Evolutionary conservation across 2,797 vertebrate species (phyloP), one percentile per base, ranked within the genome.

Genomic region (Leptatherina wallacei): DNA sequence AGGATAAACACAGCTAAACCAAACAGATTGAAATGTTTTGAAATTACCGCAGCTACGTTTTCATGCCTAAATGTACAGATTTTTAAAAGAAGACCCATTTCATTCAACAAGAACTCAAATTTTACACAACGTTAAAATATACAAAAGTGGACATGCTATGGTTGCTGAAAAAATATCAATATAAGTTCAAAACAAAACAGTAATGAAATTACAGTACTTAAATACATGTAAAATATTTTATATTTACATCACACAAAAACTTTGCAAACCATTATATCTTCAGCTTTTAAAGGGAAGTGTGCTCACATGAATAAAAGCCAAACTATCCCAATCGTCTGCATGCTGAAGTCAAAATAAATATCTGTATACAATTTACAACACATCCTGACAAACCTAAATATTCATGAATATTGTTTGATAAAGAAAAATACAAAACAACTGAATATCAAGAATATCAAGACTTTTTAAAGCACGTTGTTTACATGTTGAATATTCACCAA

Each of bases 281-380:
- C 87, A 69, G 89, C 84, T 85, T 90, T 87, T 88, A 88, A 91
- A 88, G 69, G 83, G 82, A 92, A 93, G 91, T 94, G 88, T 93
- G 92, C 83, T 94, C 69, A 73, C 87, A 89, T 83, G 64, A 89
- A 91, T 81, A 82, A 92, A 90, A 93, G 80, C 89, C 84, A 77
- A 87, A 82, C 86, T 75, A 83, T 90, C 85, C 83, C 84, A 87
- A 89, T 75, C 85, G 67, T 71, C 89, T 91, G 92, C 94, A 96
- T 96, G 95, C 96, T 93, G 87, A 94, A 92, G 69, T 91, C 90
- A 93, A 94, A 96, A 96, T 96, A 95, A 96, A 97, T 95, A 95
- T 93, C 78, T 83, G 74, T 93, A 91, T 92, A 91, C 88, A 94
- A 89, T 95, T 95, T 94, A 96, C 94, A 96, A 93, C 91, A 91